Evolutionary conservation across 1,140 invertebrate species (phyloP), one percentile per base, ranked within the genome.

Genomic region (Anadara kagoshimensis): DNA sequence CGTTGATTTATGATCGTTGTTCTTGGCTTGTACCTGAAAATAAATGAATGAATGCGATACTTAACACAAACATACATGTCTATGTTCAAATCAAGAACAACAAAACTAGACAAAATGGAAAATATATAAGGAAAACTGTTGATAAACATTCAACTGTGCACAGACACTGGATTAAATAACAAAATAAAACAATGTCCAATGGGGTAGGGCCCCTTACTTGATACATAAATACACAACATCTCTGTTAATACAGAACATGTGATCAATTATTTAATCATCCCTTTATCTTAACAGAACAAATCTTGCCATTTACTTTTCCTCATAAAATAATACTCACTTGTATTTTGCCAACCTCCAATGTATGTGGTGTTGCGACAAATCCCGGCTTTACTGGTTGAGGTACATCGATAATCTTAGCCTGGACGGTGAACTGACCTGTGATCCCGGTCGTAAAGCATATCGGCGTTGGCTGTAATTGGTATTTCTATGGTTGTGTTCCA

Each of bases 381-480:
- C 45, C 24, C 12, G 62, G 62, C 43, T 64, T 51, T 3, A 36
- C 29, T 36, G 29, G 49, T 16, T 63, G 64, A 22, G 66, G 61
- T 47, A 62, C 56, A 18, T 70, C 66, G 0, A 59, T 41, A 47
- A 78, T 59, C 26, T 70, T 62, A 18, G 71, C 73, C 36, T 64
- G 69, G 8, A 80, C 64, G 24, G 66, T 51, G 12, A 76, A 61
- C 22, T 72, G 47, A 18, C 66, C 62, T 65, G 3, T 36, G 51
- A 36, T 78, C 66, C 14, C 70, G 59, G 49, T 83, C 82, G 53
- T 66, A 75, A n/a, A 73, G 14, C 11, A 72, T 67, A 69, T 83
- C 82, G 12, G 81, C 59, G 14, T 76, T 81, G 8, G 82, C 79
- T 45, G 76, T 81, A 26, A 83, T 59, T 1, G 76, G 78, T 20